A percentile compares a stretch with the other conserved stretches of the same genome.
These are phyloP conservation scores for Phainopepla nitens DNA, from an alignment of 2,113 vertebrate genomes.

Conservation along the genomic window DNA sequence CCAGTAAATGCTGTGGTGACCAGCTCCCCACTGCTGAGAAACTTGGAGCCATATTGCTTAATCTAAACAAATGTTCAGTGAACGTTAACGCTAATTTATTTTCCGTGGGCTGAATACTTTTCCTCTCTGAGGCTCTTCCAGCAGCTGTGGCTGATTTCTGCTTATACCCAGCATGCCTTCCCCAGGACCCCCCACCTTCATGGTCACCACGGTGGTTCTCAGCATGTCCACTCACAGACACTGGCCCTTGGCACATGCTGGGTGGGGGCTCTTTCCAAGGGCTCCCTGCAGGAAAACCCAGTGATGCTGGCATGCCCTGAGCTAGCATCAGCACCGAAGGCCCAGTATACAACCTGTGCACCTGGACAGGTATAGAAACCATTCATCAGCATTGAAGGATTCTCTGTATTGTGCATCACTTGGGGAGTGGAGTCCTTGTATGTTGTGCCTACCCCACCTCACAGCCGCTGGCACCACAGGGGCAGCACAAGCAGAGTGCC, in stretches of 20 bases:
- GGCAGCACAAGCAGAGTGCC: neutral
- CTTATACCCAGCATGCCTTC: neutral
- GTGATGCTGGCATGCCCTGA: neutral
- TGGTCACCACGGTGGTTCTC: neutral
- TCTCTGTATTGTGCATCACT: neutral
- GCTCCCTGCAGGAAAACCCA: neutral
- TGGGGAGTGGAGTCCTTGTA: neutral
- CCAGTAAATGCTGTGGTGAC: neutral
- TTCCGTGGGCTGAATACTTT: neutral
- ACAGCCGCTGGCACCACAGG: neutral
- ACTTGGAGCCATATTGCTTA: neutral
- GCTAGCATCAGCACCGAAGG: neutral
- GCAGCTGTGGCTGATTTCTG: slow-evolving; percentile 1
- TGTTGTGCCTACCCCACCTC: neutral
- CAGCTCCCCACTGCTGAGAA: neutral
- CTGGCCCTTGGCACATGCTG: neutral
- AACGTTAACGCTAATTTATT: neutral
- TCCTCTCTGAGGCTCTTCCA: neutral
- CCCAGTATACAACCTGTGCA: neutral
- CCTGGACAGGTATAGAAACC: neutral
- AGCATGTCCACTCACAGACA: neutral
- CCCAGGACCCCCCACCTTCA: neutral
- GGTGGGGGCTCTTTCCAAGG: neutral
- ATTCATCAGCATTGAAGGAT: neutral
- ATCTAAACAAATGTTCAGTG: slow-evolving; percentile 25